These are phyloP conservation scores for Nomada fabriciana DNA, from an alignment of 2,888 invertebrate genomes.

Conservation along the genomic window DNA sequence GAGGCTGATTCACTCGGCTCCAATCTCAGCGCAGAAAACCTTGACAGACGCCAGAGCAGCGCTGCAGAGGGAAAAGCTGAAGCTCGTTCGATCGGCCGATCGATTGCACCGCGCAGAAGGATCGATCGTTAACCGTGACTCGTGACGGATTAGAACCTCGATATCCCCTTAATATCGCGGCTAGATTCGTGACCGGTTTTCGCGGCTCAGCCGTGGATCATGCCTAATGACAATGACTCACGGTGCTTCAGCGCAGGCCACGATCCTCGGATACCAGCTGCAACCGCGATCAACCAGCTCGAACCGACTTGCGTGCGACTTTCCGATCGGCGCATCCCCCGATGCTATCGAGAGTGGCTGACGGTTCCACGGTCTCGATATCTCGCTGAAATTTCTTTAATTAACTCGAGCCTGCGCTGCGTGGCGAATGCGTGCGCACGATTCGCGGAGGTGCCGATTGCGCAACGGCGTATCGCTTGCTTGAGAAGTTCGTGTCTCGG, in stretches of 20 bases:
- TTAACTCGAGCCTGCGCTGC: slow-evolving; percentile 41
- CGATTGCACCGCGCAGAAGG: background rate
- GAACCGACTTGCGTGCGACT: slow-evolving; percentile 34
- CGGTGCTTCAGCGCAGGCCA: slow-evolving; percentile 18
- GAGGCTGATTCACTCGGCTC: no score
- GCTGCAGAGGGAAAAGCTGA: background rate
- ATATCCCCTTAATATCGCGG: slow-evolving; percentile 33
- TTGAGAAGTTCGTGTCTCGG: slow-evolving; percentile 52
- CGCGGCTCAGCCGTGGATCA: slow-evolving; percentile 46
- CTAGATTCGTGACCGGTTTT: slow-evolving; percentile 35
- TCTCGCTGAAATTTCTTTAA: slow-evolving; percentile 56
- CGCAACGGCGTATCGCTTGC: slow-evolving; percentile 53
- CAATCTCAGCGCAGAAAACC: no score
- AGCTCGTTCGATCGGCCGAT: background rate
- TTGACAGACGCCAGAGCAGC: no score
- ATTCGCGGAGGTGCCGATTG: slow-evolving; percentile 29
- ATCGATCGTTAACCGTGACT: slow-evolving; percentile 41
- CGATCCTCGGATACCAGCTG: slow-evolving; percentile 35
- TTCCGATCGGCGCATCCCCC: slow-evolving; percentile 25
- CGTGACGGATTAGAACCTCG: slow-evolving; percentile 18
- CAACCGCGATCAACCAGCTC: slow-evolving; percentile 23
- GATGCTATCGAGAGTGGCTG: slow-evolving; percentile 33
- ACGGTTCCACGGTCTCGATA: background rate
- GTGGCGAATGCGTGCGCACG: slow-evolving; percentile 23
- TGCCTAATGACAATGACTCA: slow-evolving; percentile 62